phyloP scores from a whole-genome alignment of 2,888 invertebrate species.

The Gymnocheta viridis region DNA sequence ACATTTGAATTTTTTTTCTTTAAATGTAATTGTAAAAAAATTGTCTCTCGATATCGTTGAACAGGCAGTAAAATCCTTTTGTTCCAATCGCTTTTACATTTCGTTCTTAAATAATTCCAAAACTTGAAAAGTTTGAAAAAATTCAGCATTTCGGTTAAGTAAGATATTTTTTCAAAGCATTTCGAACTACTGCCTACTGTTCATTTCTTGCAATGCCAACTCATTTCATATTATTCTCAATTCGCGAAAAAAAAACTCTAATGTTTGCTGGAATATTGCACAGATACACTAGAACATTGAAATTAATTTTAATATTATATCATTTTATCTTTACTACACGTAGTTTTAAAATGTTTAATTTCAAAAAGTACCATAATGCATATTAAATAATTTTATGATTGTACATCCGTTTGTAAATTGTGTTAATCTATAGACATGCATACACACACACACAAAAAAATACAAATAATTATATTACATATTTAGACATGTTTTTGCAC shows the following conservation, averaged over 20 bases:
- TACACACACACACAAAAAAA: background rate
- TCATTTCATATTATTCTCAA: background rate
- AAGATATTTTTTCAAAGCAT: too few species aligned
- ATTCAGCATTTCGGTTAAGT: too few species aligned
- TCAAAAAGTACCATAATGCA: slow-evolving; percentile 38
- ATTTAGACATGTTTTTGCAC: background rate
- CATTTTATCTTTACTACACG: slow-evolving; percentile 45
- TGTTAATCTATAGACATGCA: slow-evolving; percentile 10
- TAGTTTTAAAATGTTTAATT: slow-evolving; percentile 51
- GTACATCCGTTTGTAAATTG: slow-evolving; percentile 32
- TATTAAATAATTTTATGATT: slow-evolving; percentile 46
- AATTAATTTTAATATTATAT: slow-evolving; percentile 26
- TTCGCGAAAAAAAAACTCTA: background rate
- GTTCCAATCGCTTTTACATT: too few species aligned
- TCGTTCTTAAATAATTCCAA: too few species aligned
- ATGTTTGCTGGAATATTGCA: slow-evolving; percentile 6
- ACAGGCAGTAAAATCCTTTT: too few species aligned
- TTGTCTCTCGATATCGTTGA: too few species aligned
- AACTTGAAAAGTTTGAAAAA: too few species aligned
- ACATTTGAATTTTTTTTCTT: too few species aligned
- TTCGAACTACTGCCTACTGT: too few species aligned
- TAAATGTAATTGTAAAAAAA: too few species aligned
- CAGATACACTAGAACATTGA: background rate
- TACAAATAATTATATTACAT: background rate
- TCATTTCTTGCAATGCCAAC: too few species aligned